Evolutionary conservation across 2,113 vertebrate species (phyloP), one percentile per base, ranked within the genome.

Genomic region (Colossoma macropomum): DNA sequence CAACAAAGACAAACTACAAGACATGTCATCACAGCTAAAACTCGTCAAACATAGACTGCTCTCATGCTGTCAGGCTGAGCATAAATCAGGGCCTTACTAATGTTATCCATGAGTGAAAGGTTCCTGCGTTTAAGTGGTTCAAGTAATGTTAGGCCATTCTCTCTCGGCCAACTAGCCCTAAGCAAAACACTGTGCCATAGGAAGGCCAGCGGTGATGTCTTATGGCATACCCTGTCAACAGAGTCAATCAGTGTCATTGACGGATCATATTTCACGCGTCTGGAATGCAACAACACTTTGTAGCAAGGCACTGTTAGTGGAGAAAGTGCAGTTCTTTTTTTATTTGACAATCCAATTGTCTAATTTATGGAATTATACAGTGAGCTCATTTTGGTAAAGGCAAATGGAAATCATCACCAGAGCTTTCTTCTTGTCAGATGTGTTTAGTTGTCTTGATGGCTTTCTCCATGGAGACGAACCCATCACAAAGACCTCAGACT

Each of bases 81-180:
- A 71, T 88, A 88, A 87, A 87, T 89, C 84, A 89, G 77, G 19
- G 32, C 54, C 77, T 76, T 68, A 75, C 66, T 79, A 79, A 84
- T 87, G 75, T 80, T 68, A 73, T 85, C 72, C 48, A 38, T 72
- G 48, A 86, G 86, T 74, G 65, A 85, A 86, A 87, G 86, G 65
- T 70, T 69, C 52, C 48, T 83, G 83, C 85, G 86, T 86, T 83
- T 85, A 45, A 19, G 13, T 28, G 73, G 21, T 38, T 28, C 15
- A 56, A 63, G 23, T 83, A 86, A 89, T 79, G 79, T 69, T 79
- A 75, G 80, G 66, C 30, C 59, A 62, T 48, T 12, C 48, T 48
- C 41, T 84, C 27, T 52, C 45, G 54, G 71, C 32, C 16, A 27
- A 60, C 75, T 83, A 60, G 80, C 86, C 84, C 77, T 54, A n/a